Conservation (phyloP, 2,113 vertebrate species). For the Gallinago jamesoni region DNA sequence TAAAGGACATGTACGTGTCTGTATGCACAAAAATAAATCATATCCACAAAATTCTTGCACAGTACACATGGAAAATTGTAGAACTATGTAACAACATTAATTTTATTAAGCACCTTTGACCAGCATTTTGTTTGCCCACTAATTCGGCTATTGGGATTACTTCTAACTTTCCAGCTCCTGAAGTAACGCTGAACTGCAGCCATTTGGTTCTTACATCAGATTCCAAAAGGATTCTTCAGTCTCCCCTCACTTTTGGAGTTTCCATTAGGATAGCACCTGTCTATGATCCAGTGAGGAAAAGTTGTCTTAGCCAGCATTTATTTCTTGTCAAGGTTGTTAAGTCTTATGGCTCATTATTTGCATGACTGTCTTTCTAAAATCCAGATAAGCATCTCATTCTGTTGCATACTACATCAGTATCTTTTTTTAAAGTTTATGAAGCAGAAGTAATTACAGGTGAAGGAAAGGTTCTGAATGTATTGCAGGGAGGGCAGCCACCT, state of each 20-base stretch:
- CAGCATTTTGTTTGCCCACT: conserved; percentile 26
- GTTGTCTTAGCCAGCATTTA: not conserved
- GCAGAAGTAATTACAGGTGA: not conserved
- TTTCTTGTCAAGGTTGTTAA: not conserved
- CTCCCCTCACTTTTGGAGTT: not conserved
- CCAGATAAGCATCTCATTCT: not conserved
- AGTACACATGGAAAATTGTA: not conserved
- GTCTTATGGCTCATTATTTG: not conserved
- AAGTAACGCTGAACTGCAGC: not conserved
- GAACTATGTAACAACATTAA: not conserved
- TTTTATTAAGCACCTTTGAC: conserved; percentile 16
- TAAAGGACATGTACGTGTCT: not conserved
- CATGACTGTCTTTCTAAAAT: not conserved
- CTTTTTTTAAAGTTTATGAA: not conserved
- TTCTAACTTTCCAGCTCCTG: not conserved
- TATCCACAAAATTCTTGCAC: not conserved
- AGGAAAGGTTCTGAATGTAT: not conserved
- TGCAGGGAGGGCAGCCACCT: not conserved
- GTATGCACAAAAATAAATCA: not conserved
- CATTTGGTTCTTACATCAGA: conserved; percentile 50
- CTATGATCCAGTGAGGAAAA: not conserved
- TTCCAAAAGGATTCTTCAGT: conserved; percentile 18
- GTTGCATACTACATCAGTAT: not conserved
- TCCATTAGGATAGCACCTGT: conserved; percentile 37
- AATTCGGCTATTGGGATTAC: conserved; percentile 10